Conservation (phyloP, 2,888 invertebrate genomes). For the Chalcis sispes region DNA sequence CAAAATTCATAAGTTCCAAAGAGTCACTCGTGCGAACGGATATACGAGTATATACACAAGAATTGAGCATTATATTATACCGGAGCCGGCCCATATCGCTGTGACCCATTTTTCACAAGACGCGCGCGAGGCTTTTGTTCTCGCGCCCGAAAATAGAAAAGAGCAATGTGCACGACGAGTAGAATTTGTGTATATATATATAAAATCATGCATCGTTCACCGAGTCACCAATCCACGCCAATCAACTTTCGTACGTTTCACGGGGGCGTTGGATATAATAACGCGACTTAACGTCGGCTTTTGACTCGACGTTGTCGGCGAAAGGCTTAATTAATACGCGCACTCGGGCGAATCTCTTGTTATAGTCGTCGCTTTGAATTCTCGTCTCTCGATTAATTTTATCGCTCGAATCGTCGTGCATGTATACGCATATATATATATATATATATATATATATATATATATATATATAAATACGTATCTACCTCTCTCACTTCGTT, state of each 20-base stretch:
- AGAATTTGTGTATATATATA: no score
- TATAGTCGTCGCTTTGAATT: no score
- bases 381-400: slow-evolving; percentile 43
- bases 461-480: neutral
- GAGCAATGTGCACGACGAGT: neutral
- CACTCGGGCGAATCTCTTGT: no score
- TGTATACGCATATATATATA: neutral
- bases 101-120: slow-evolving; percentile 46
- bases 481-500: neutral
- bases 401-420: slow-evolving; percentile 19
- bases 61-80: neutral
- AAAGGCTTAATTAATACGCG: no score
- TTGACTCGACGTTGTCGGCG: no score
- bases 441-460: neutral
- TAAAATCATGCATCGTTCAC: no score
- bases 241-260: no score
- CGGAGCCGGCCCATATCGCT: neutral
- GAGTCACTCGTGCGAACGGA: slow-evolving; percentile 19
- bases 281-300: no score
- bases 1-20: slow-evolving; percentile 2
- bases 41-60: slow-evolving; percentile 15
- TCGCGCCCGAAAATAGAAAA: slow-evolving; percentile 30
- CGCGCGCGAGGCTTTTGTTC: neutral
- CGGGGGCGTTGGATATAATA: no score
- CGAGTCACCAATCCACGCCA: no score